Base-by-base conservation (phyloP, 1,140 invertebrate species). In the Drosophila repletoides region DNA sequence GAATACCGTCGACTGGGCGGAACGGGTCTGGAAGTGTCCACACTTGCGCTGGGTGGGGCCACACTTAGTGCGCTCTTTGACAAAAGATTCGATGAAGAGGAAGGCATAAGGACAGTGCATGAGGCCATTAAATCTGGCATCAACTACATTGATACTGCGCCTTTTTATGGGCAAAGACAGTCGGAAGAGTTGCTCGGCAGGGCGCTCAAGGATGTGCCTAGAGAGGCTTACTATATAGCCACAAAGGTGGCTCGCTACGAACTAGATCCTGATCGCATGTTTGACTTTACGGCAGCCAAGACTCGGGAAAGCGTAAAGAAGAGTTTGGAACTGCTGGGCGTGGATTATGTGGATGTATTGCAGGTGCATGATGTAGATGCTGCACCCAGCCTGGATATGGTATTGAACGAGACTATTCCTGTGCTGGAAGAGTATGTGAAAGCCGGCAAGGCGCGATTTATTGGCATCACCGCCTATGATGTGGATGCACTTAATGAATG, bases 161-260 rank as follows among this genome's bases (percentile, higher is more conserved):
- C 96, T 0, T 98, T 94, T 93, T 98, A 98, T 90, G 97, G 97
- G 1, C 95, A 96, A 91, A 96, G 97, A 3, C 92, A 91, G 31
- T 95, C 95, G 0, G 97, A 98, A 91, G 91, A 91, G 68, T 91
- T 95, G 19, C 90, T 98, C 5, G 98, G 97, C 68, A 94, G 96
- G 92, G 96, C 95, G 2, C 91, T 98, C 0, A 92, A 93, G 89
- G 93, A 91, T 33, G 92, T 98, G 55, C 97, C 97, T 0, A 91
- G 98, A 17, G 73, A 95, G 66, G 92, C 95, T 1, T 98, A 95
- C 90, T 98, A 97, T 81, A 93, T 99, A 10, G 95, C 94, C 6
- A 98, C 97, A n/a, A 99, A 99, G 92, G 94, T 98, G 15, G 96
- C 96, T 2, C 92, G 97, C 48, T 98, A 97, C 84, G 94, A 95